phyloP scores from a whole-genome alignment of 2,113 vertebrate species.

The Tricholaema leucomelas region DNA sequence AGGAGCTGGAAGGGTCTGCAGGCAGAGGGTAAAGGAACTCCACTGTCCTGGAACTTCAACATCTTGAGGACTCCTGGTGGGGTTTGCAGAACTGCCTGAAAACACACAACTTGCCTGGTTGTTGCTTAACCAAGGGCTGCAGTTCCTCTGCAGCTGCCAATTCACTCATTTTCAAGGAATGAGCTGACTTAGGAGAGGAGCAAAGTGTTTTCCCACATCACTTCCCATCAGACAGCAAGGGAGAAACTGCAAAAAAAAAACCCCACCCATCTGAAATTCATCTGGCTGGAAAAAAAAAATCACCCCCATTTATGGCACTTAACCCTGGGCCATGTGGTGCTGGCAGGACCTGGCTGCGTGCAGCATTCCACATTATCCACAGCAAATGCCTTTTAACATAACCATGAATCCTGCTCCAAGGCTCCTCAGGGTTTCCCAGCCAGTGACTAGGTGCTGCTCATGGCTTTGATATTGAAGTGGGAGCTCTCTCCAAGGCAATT shows the following conservation, averaged over 20 bases:
- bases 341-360: neutral
- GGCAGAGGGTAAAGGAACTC: neutral
- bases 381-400: neutral
- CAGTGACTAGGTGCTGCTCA: neutral
- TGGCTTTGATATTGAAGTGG: neutral
- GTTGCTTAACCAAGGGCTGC: neutral
- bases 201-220: neutral
- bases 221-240: neutral
- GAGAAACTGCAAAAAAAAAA: accelerated
- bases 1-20: neutral
- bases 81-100: neutral
- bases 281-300: neutral
- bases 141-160: slow-evolving; percentile 12
- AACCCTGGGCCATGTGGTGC: accelerated
- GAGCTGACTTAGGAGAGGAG: slow-evolving; percentile 2
- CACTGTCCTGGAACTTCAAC: neutral
- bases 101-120: neutral
- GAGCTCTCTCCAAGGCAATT: neutral
- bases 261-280: neutral
- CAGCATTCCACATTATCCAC: accelerated
- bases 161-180: slow-evolving; percentile 34
- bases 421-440: neutral
- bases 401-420: neutral
- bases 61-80: neutral
- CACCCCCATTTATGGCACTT: accelerated